These are phyloP conservation scores for rat (Rattus norvegicus) DNA, from an alignment of 2,113 vertebrate genomes.

Conservation along the genomic window DNA sequence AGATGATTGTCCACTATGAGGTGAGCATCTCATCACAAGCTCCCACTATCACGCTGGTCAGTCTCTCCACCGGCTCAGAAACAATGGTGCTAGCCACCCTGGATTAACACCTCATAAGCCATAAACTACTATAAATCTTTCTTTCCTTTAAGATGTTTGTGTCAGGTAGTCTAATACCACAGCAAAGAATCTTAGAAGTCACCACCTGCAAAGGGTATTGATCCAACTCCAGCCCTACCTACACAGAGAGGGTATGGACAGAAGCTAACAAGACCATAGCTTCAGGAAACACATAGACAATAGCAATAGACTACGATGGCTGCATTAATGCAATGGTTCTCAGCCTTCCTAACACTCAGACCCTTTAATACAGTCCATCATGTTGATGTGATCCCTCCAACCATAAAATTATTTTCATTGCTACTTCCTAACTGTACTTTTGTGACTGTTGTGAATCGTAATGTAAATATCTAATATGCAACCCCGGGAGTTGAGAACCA, in stretches of 20 bases:
- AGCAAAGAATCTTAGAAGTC: background rate
- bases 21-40: background rate
- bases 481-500: background rate
- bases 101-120: background rate
- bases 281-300: background rate
- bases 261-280: background rate
- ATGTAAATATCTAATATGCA: background rate
- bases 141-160: background rate
- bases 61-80: too few relatives aligned
- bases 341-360: background rate
- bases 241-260: background rate
- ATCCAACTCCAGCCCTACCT: background rate
- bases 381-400: background rate
- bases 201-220: background rate
- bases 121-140: background rate
- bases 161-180: background rate
- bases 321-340: background rate
- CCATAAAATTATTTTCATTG: background rate
- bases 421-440: background rate
- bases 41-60: background rate
- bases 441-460: background rate
- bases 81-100: background rate
- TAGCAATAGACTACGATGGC: background rate
- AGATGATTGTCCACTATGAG: background rate
- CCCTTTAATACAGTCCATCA: background rate